Evolutionary conservation across 2,888 invertebrate species (phyloP).

Genomic region (Gibbula magus): DNA sequence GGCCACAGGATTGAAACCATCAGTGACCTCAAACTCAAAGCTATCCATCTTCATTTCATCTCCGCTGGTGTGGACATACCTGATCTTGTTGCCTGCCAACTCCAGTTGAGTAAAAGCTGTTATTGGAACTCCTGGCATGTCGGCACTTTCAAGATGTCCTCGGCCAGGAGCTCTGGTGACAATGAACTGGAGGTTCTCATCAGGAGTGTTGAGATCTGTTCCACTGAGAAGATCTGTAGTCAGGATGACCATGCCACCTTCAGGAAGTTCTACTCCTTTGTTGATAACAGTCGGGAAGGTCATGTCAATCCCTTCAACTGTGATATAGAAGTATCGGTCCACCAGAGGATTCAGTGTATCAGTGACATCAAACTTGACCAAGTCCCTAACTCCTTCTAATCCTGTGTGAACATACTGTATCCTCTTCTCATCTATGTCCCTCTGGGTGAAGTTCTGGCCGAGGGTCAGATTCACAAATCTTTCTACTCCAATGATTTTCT

Average conservation of each 20-base stretch:
- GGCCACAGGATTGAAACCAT: constrained; percentile 71
- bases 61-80: constrained; percentile 71
- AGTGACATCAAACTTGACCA: constrained; percentile 74
- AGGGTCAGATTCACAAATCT: constrained; percentile 63
- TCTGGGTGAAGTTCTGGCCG: constrained; percentile 73
- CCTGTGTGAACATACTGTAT: constrained; percentile 72
- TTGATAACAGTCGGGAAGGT: constrained; percentile 71
- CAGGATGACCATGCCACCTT: constrained; percentile 70
- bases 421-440: constrained; percentile 68
- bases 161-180: constrained; percentile 71
- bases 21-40: constrained; percentile 75
- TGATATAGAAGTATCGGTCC: constrained; percentile 73
- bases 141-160: constrained; percentile 71
- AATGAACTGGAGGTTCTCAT: constrained; percentile 67
- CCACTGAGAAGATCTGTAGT: constrained; percentile 72
- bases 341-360: constrained; percentile 73
- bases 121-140: constrained; percentile 66
- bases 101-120: constrained; percentile 72
- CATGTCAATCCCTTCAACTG: constrained; percentile 70
- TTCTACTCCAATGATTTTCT: constrained; percentile 42
- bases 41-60: constrained; percentile 74
- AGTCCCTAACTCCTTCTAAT: constrained; percentile 69
- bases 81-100: constrained; percentile 72
- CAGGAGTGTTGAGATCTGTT: constrained; percentile 70
- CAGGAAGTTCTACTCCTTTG: constrained; percentile 71